Evolutionary conservation across 1,140 invertebrate genomes (phyloP), one percentile per base, ranked within the genome.

Genomic region (Amphibalanus amphitrite): DNA sequence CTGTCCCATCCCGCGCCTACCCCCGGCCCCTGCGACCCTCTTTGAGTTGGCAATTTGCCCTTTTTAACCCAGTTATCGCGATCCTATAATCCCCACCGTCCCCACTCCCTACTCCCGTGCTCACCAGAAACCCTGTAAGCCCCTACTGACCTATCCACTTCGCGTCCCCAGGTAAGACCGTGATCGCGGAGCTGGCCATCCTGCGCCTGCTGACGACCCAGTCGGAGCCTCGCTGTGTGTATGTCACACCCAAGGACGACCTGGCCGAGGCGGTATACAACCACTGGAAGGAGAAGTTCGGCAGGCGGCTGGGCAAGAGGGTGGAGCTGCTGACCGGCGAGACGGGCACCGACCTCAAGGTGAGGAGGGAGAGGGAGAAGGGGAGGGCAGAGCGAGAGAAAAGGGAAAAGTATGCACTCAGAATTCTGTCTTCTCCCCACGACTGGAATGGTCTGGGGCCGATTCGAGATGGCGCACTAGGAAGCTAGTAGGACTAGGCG

Each of bases 81-180:
- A 65, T n/a, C n/a, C n/a, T 65, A 65, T 25, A 65, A 65, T 25
- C n/a, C 25, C n/a, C 25, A 25, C n/a, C 64, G 64, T 65, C n/a
- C 25, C 25, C n/a, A 25, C 25, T 65, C 64, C 64, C 25, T 25
- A 65, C 64, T 25, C 25, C 64, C n/a, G 64, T 65, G 25, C n/a
- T n/a, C 25, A 65, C 64, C 64, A 25, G n/a, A 25, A 25, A 65
- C 64, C n/a, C 25, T n/a, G 64, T 65, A 65, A 25, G 25, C 64
- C 25, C 25, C n/a, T 25, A 65, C n/a, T 65, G 64, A n/a, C n/a
- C n/a, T n/a, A n/a, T 65, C 29, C 71, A 47, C 1, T n/a, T n/a
- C n/a, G n/a, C n/a, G n/a, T n/a, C n/a, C n/a, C n/a, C n/a, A n/a
- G 95, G 96, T 0, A 99, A 99, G 82, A 96, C 94, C 0, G 90